Evolutionary conservation across 2,113 vertebrate genomes (phyloP).

Genomic region (Thamnophis sirtalis): DNA sequence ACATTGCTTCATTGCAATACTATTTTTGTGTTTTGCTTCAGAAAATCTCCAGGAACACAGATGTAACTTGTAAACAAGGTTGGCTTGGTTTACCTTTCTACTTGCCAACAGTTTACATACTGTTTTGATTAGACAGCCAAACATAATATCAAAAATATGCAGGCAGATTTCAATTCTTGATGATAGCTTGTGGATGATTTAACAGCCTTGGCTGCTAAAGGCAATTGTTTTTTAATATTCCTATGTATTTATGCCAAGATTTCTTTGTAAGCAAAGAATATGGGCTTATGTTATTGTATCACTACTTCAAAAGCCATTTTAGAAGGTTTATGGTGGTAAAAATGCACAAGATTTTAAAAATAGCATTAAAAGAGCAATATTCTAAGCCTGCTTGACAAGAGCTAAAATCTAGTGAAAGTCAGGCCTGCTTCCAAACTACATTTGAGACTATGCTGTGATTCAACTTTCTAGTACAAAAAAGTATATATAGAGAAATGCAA

Average conservation of each 20-base stretch:
- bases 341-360: conserved; percentile 34
- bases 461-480: not conserved
- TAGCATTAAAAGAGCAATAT: conserved; percentile 39
- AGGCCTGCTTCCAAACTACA: not conserved
- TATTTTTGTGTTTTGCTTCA: conserved; percentile 14
- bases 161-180: conserved; percentile 65
- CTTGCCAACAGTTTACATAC: conserved; percentile 68
- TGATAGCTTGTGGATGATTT: conserved; percentile 73
- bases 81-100: conserved; percentile 54
- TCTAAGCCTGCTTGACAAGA: conserved; percentile 19
- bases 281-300: conserved; percentile 54
- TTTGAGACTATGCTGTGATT: not conserved
- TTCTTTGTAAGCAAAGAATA: conserved; percentile 65
- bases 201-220: conserved; percentile 57
- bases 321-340: conserved; percentile 33
- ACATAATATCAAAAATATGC: conserved; percentile 56
- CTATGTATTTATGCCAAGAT: conserved; percentile 69
- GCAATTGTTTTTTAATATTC: conserved; percentile 74
- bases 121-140: conserved; percentile 69
- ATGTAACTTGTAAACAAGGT: conserved; percentile 76
- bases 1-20: not conserved
- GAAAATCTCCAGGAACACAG: conserved; percentile 59
- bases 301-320: conserved; percentile 61
- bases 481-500: not conserved
- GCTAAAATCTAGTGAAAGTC: conserved; percentile 51